Evolutionary conservation across 2,888 invertebrate species (phyloP), one percentile per base, ranked within the genome.

Genomic region (Hypena proboscidalis): DNA sequence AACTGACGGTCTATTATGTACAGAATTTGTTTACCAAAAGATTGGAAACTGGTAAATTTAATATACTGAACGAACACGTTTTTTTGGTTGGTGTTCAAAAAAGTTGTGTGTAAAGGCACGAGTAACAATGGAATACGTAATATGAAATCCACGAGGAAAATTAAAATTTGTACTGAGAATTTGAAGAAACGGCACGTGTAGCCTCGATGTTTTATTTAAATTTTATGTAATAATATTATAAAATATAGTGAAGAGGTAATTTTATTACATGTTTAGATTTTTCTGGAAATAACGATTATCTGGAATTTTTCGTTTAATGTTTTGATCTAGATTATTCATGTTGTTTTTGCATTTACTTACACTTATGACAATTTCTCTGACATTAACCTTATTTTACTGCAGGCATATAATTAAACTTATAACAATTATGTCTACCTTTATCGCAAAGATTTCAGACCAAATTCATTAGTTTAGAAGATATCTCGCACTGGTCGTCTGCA

Each of bases 1-100:
- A 76, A 78, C 72, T 67, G 48, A 60, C 65, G 47, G 33, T 45
- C 51, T 50, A 48, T 69, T 63, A 70, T 55, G 53, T 61, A 45
- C 47, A 52, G 48, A 41, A 47, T 51, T 61, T 70, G 71, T 75
- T 74, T 74, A 76, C 46, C 39, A 50, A 57, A 61, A 57, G 30
- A 61, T 60, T 64, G 26, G 20, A 42, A 59, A 56, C 50, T 37
- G 39, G 50, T 53, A 52, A 52, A 48, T 58, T 62, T 56, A 45
- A 47, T 46, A 63, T 53, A 59, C 43, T 35, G 42, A 55, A 67
- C 60, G 56, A 67, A 43, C 38, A 56, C 7, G 30, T 57, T 61
- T 54, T 58, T 43, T 36, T 35, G 48, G 27, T 36, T 39, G 31
- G 23, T 46, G 47, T 52, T 54, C 37, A 44, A 66, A 67, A 60